Evolutionary conservation across 2,888 invertebrate species (phyloP).

Genomic region (Cryptus armator): DNA sequence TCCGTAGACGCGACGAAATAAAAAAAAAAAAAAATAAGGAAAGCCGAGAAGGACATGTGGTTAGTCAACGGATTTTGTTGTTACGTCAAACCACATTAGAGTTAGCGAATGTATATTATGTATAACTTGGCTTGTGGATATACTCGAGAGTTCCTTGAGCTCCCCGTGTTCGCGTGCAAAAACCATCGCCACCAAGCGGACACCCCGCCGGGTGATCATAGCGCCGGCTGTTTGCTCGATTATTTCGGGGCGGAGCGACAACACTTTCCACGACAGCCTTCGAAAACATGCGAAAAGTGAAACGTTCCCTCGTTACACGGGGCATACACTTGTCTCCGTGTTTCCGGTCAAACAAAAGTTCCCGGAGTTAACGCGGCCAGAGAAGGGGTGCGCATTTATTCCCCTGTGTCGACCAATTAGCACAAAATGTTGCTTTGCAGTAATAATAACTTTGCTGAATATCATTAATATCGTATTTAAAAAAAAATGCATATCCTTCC

Average conservation of each 20-base stretch:
- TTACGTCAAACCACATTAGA: slow-evolving; percentile 52
- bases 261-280: slow-evolving; percentile 18
- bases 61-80: slow-evolving; percentile 40
- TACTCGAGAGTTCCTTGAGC: slow-evolving; percentile 42
- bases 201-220: not conserved
- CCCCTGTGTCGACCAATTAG: not conserved
- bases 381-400: not conserved
- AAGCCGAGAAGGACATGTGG: slow-evolving; percentile 49
- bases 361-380: not conserved
- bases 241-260: slow-evolving; percentile 27
- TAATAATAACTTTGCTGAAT: not conserved
- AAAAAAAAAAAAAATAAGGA: slow-evolving; percentile 55
- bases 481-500: not conserved
- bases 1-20: slow-evolving; percentile 44
- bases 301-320: slow-evolving; percentile 31
- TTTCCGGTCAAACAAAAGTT: slow-evolving; percentile 11
- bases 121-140: not conserved
- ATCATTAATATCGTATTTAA: not conserved
- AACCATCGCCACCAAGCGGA: slow-evolving; percentile 9
- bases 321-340: slow-evolving; percentile 16
- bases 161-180: slow-evolving; percentile 48
- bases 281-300: slow-evolving; percentile 35
- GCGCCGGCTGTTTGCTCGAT: slow-evolving; percentile 19
- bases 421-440: not conserved
- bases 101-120: slow-evolving; percentile 18